Evolutionary conservation across 1,140 invertebrate genomes (phyloP).

Genomic region (Ceratina australensis): DNA sequence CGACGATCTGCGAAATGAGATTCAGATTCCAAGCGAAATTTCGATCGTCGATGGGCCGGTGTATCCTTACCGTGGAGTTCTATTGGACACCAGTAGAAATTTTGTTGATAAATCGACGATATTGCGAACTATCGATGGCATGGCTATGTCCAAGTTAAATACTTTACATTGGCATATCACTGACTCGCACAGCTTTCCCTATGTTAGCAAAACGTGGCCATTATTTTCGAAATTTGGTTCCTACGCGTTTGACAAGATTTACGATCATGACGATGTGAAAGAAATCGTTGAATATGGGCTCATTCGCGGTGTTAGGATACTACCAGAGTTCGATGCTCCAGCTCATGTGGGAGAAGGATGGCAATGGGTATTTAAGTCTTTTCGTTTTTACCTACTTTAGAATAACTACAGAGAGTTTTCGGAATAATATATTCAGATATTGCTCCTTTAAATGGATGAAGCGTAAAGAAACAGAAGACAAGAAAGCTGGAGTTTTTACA

Average conservation of each 20-base stretch:
- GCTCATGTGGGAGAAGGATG: constrained; percentile 94
- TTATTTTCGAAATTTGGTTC: constrained; percentile 86
- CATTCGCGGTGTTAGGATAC: constrained; percentile 86
- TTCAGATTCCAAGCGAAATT: constrained; percentile 83
- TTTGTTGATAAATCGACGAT: constrained; percentile 85
- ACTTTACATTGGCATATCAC: constrained; percentile 95
- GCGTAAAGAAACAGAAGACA: neutral
- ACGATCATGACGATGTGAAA: constrained; percentile 78
- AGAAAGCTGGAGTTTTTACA: neutral
- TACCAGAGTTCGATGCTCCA: constrained; percentile 93
- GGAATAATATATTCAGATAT: no score
- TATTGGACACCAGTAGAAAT: constrained; percentile 89
- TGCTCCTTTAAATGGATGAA: no score
- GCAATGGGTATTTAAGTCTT: constrained; percentile 82
- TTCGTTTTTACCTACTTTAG: neutral
- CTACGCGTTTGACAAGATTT: constrained; percentile 84
- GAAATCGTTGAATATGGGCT: constrained; percentile 86
- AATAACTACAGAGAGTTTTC: no score
- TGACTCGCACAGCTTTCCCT: constrained; percentile 92
- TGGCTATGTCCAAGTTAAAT: constrained; percentile 91
- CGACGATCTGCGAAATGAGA: constrained; percentile 82
- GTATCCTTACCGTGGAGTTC: constrained; percentile 88
- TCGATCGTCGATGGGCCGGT: constrained; percentile 84
- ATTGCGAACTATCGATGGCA: constrained; percentile 87
- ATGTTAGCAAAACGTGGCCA: constrained; percentile 85